A percentile compares a stretch with the other conserved stretches of the same genome.
These are phyloP conservation scores for Flabesymbios commensalis DNA, from an alignment of 2,888 invertebrate genomes.

Conservation along the genomic window DNA sequence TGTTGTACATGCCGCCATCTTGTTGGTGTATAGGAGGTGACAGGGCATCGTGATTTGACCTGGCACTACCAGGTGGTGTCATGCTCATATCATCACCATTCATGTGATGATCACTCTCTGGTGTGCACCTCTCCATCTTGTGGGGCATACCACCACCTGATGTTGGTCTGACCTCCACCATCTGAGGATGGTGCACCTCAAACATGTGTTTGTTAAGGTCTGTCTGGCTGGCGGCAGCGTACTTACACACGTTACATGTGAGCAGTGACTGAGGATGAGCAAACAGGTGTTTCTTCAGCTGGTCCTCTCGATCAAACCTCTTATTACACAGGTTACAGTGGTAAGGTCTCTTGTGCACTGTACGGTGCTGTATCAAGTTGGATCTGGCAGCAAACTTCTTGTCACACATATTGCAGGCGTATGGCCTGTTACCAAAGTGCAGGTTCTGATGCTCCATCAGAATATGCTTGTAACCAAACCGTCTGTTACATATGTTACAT, in stretches of 20 bases:
- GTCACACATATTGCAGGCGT: constrained; percentile 50
- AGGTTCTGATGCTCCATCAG: constrained; percentile 52
- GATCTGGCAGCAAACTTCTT: constrained; percentile 50
- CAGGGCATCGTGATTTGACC: constrained; percentile 9
- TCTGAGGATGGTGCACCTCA: constrained; percentile 39
- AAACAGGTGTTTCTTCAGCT: constrained; percentile 48
- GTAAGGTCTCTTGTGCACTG: constrained; percentile 47
- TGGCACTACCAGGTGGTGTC: neutral
- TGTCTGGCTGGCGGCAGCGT: constrained; percentile 41
- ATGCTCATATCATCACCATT: neutral
- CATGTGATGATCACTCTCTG: neutral
- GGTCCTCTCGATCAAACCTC: constrained; percentile 47
- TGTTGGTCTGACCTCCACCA: neutral
- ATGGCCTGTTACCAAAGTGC: constrained; percentile 51
- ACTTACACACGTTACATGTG: constrained; percentile 44
- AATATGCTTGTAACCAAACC: constrained; percentile 54
- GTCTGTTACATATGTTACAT: constrained; percentile 37
- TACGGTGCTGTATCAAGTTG: constrained; percentile 48
- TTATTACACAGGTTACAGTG: constrained; percentile 46
- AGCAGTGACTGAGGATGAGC: constrained; percentile 45
- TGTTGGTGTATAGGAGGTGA: constrained; percentile 17
- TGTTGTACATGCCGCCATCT: constrained; percentile 24
- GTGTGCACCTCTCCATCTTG: neutral
- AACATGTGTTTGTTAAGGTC: constrained; percentile 44
- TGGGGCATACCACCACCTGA: neutral